Conservation (phyloP, 2,797 vertebrate genomes). For the Galagoides demidoff region DNA sequence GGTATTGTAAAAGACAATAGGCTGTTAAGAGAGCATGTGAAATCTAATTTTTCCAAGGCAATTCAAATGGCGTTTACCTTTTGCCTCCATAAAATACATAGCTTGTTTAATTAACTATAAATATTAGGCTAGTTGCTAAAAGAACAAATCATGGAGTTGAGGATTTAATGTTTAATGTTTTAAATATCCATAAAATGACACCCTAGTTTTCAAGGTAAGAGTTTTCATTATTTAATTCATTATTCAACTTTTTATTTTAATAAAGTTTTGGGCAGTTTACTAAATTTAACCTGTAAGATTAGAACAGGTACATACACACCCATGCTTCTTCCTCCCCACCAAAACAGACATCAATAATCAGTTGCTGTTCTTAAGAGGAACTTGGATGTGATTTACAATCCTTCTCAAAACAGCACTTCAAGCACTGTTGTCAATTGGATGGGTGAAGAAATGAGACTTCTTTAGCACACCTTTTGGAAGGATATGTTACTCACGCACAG, state of each 20-base stretch:
- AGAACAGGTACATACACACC: background rate
- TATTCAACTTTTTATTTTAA: background rate
- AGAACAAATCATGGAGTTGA: background rate
- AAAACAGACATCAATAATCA: background rate
- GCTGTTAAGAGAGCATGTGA: background rate
- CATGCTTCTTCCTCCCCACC: background rate
- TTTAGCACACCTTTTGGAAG: background rate
- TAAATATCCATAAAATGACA: background rate
- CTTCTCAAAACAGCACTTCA: background rate
- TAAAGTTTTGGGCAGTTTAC: background rate
- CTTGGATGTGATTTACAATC: background rate
- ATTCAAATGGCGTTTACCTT: background rate
- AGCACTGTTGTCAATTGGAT: background rate
- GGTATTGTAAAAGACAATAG: fast-evolving
- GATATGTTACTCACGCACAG: background rate
- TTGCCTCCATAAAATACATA: background rate
- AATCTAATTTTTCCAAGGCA: background rate
- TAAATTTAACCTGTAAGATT: background rate
- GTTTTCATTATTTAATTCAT: background rate
- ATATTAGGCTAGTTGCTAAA: background rate
- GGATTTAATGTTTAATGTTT: background rate
- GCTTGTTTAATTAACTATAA: background rate
- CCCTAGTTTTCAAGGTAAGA: background rate
- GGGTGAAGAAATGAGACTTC: background rate
- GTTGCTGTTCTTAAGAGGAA: background rate